Evolutionary conservation across 1,140 invertebrate species (phyloP).

Genomic region (Drosophila gunungcola): DNA sequence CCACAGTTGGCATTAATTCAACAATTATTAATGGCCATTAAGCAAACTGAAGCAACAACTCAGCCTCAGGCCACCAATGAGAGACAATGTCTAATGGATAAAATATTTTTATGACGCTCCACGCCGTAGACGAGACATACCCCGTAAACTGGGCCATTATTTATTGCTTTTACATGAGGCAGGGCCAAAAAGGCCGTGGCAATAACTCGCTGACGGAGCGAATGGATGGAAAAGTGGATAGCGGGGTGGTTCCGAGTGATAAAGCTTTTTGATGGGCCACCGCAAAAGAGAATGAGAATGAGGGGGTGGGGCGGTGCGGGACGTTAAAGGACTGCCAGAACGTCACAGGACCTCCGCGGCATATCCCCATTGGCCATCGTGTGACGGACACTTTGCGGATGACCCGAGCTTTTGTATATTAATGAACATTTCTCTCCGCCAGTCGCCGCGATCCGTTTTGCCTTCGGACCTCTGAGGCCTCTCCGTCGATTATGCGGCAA

Average conservation of each 20-base stretch:
- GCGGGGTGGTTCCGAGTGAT: constrained; percentile 21
- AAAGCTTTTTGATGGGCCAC: constrained; percentile 46
- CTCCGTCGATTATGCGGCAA: constrained; percentile 66
- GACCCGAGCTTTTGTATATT: constrained; percentile 65
- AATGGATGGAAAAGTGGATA: constrained; percentile 11
- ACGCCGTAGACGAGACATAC: constrained; percentile 26
- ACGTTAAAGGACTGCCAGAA: constrained; percentile 7
- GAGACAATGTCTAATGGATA: constrained; percentile 72
- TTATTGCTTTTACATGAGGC: constrained; percentile 76
- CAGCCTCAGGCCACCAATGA: constrained; percentile 29
- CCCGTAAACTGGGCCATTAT: constrained; percentile 71
- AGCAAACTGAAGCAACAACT: constrained; percentile 52
- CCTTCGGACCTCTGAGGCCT: constrained; percentile 12
- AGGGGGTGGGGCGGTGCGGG: constrained; percentile 2
- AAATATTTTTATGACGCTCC: constrained; percentile 74
- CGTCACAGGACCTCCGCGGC: constrained; percentile 32
- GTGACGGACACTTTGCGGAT: constrained; percentile 61
- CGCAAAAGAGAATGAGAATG: constrained; percentile 15
- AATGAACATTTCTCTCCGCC: constrained; percentile 56
- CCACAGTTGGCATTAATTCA: constrained; percentile 66
- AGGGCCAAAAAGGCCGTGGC: constrained; percentile 55
- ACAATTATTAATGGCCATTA: constrained; percentile 78
- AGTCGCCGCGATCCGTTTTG: constrained; percentile 25
- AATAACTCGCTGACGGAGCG: constrained; percentile 18
- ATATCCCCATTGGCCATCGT: constrained; percentile 32